Evolutionary conservation across 2,113 vertebrate genomes (phyloP).

Genomic region (Myrmecobius fasciatus): DNA sequence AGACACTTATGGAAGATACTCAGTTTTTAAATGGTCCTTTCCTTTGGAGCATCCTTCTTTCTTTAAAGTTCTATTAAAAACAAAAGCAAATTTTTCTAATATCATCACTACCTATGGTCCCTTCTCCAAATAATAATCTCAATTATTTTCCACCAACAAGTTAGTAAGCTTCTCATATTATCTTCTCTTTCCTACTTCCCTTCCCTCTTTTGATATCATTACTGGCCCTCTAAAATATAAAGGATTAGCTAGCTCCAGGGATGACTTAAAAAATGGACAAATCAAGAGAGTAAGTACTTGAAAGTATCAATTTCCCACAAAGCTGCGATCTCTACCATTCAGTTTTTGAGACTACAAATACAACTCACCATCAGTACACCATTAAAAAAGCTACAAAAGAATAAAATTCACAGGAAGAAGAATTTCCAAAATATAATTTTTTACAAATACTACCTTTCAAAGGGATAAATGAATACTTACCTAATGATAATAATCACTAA

Average conservation of each 20-base stretch:
- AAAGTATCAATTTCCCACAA: background rate
- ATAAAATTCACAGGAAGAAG: background rate
- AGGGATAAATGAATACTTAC: background rate
- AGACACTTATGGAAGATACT: slow-evolving; percentile 42
- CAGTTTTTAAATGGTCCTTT: background rate
- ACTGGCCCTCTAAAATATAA: background rate
- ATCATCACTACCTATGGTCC: background rate
- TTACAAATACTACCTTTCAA: background rate
- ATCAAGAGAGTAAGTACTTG: background rate
- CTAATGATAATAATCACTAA: background rate
- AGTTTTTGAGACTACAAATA: background rate
- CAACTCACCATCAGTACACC: background rate
- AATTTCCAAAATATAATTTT: too few species aligned
- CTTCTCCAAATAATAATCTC: background rate
- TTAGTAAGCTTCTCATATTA: background rate
- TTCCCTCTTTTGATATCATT: background rate
- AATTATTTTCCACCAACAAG: background rate
- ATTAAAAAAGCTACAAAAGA: background rate
- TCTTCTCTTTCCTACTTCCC: background rate
- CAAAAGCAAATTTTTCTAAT: background rate
- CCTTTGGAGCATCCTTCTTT: background rate
- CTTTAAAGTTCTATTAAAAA: background rate
- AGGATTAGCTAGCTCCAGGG: background rate
- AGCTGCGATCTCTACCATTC: background rate
- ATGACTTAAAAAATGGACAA: background rate